Evolutionary conservation across 37 sponge, comb jelly and placozoan genomes (phyloP).

Genomic region (Ianthella basta): DNA sequence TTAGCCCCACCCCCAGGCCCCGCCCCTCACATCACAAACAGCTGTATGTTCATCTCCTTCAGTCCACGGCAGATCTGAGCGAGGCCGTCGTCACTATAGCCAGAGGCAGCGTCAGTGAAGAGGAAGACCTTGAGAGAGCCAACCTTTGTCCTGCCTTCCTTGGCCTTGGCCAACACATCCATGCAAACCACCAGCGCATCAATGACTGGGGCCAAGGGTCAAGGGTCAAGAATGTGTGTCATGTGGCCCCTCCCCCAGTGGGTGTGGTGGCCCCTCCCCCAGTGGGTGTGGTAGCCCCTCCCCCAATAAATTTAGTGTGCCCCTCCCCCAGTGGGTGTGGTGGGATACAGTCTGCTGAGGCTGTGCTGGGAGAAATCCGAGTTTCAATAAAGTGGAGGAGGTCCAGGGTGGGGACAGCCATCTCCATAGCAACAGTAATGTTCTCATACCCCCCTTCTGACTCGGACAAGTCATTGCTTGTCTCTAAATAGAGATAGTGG

Average conservation of each 20-base stretch:
- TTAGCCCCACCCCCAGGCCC: neutral
- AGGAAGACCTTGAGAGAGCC: slow-evolving; percentile 82
- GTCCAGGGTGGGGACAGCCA: slow-evolving; percentile 64
- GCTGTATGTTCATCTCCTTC: slow-evolving; percentile 56
- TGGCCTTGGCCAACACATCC: slow-evolving; percentile 62
- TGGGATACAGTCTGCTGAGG: slow-evolving; percentile 88
- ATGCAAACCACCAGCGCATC: slow-evolving; percentile 93
- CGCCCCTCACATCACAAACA: slow-evolving; percentile 69
- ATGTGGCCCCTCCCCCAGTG: neutral
- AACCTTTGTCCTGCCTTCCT: slow-evolving; percentile 45
- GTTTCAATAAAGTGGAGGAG: slow-evolving; percentile 64
- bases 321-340: neutral
- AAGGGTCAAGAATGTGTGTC: neutral
- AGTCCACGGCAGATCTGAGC: slow-evolving; percentile 70
- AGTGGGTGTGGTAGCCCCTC: neutral
- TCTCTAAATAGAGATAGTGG: slow-evolving; percentile 31
- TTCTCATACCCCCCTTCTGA: slow-evolving; percentile 82
- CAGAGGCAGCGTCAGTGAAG: slow-evolving; percentile 82
- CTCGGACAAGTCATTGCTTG: slow-evolving; percentile 75
- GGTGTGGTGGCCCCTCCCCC: slow-evolving; percentile 1
- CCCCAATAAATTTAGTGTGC: neutral
- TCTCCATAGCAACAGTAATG: slow-evolving; percentile 59
- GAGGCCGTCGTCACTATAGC: slow-evolving; percentile 73
- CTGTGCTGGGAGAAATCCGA: slow-evolving; percentile 57
- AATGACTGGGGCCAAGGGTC: slow-evolving; percentile 57